Evolutionary conservation across 1,140 invertebrate species (phyloP).

Genomic region (Drosophila bocki): DNA sequence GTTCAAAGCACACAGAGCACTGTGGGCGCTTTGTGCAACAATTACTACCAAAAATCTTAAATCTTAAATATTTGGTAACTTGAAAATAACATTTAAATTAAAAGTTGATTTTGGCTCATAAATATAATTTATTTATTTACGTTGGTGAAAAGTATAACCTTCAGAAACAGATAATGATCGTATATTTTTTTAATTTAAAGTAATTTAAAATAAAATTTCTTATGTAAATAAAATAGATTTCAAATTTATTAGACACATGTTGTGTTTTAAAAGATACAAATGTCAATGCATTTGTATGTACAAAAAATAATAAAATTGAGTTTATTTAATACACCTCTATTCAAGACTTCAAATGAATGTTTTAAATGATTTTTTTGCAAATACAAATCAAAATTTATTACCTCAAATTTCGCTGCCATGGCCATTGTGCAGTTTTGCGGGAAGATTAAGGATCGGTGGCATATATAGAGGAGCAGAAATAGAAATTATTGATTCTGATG

Average conservation of each 20-base stretch:
- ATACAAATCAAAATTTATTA: background rate
- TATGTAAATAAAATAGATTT: background rate
- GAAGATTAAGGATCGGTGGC: background rate
- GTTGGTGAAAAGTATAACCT: too few relatives aligned
- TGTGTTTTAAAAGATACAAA: too few relatives aligned
- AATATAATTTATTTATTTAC: background rate
- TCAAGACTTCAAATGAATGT: constrained; percentile 5
- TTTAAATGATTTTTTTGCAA: background rate
- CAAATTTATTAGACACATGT: too few relatives aligned
- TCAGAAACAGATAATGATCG: too few relatives aligned
- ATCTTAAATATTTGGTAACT: background rate
- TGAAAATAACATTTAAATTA: too few relatives aligned
- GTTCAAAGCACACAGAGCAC: constrained; percentile 46
- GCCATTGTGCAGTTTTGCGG: background rate
- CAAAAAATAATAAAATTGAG: too few relatives aligned
- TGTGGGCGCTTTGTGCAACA: background rate
- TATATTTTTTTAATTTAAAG: background rate
- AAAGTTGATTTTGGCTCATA: too few relatives aligned
- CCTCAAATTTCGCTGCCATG: background rate
- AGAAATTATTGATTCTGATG: background rate
- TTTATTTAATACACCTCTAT: background rate
- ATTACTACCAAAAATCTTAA: background rate
- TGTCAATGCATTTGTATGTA: too few relatives aligned
- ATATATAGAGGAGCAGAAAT: background rate
- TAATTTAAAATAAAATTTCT: background rate